Base-by-base conservation (phyloP, 2,888 invertebrate species). In the Drosophila percnosoma region DNA sequence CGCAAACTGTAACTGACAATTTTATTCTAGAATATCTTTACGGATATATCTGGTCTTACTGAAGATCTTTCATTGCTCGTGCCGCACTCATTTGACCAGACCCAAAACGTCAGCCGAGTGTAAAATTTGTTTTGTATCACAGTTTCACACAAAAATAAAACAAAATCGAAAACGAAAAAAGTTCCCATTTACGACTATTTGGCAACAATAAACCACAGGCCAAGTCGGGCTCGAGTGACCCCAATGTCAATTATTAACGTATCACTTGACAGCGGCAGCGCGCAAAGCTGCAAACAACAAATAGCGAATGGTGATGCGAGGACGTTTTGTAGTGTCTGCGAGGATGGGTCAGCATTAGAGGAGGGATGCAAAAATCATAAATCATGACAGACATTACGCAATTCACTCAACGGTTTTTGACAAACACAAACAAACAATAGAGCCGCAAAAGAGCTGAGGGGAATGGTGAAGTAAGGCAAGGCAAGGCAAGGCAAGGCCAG, bases 241-340 rank as follows among this genome's bases (percentile, higher is more conserved):
- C 91, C 91, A 87, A 87, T 89, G 91, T 90, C 91, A 91, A 91
- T 91, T 92, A 91, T 91, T 92, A 91, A 91, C 91, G 91, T 92
- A 92, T 91, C 92, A 91, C 91, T 91, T 91, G 91, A 89, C 90
- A 88, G 89, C 70, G 55, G 53, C 90, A 49, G 51, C 90, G 83
- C 33, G 80, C 74, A 82, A 75, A 81, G 82, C 79, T 84, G 88
- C 78, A 75, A 89, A 88, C 86, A 88, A 86, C 86, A 86, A 86
- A 89, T 87, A 85, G 85, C 76, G 78, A 80, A 87, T 55, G 81
- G 85, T 80, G 75, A 86, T 78, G 78, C 69, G 78, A 78, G 82
- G 74, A 78, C 21, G 40, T 29, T 49, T 49, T 59, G 66, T 48
- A 45, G 34, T 54, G 27, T 54, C 49, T 36, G 27, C 24, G 61